Evolutionary conservation across 2,797 vertebrate genomes (phyloP), one percentile per base, ranked within the genome.

Genomic region (Trematomus bernacchii): DNA sequence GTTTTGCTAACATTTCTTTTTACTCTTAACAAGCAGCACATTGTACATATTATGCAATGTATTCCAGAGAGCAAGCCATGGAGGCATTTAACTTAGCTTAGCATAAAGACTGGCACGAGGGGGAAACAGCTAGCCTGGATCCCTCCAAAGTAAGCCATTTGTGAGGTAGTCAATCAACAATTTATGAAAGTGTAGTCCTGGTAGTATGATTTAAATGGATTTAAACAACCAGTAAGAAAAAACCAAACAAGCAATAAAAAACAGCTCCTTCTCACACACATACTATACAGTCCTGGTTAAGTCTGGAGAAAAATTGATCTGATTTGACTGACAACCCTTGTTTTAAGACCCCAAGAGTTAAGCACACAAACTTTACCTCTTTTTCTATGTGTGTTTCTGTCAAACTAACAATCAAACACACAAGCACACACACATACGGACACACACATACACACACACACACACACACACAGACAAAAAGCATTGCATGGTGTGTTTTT

Each of bases 401-500:
- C 23, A 42, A 27, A 27, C 27, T 27, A 4, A 27, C 27, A 27
- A 27, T 27, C 27, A 27, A 27, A 27, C 27, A 37, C 33, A 0
- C 33, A 37, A 6, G 8, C 2, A 37, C 33, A 37, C 33, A 37
- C 33, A 37, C 33, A 37, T 60, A 63, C 21, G 8, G 6, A 73
- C 51, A 62, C 12, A 72, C 51, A 74, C 58, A 61, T 27, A 37
- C 60, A 63, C 21, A 73, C 51, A 62, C 12, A 72, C 51, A 74
- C 58, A 61, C 70, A 70, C 8, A 3, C 63, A 72, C 33, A 66
- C 79, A 74, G 77, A 83, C 82, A 91, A 77, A 86, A 79, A 88
- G 85, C 84, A 89, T 92, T 73, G 92, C 89, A 90, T 84, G 87
- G 90, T 91, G 88, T 89, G 89, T 93, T 91, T 93, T 94, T 92